These are phyloP conservation scores for Microchrysa polita DNA, from an alignment of 2,888 invertebrate genomes.

Conservation along the genomic window DNA sequence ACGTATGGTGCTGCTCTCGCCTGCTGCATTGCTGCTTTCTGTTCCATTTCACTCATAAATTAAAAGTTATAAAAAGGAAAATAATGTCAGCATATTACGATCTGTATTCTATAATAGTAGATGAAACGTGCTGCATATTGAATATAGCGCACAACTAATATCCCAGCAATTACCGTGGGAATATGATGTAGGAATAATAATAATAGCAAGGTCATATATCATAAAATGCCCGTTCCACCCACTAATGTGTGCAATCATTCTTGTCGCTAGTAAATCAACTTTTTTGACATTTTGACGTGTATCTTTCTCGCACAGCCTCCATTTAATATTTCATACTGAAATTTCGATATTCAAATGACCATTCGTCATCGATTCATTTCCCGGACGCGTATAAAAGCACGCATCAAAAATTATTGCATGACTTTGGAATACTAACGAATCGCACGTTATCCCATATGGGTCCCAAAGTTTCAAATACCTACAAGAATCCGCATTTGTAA, in stretches of 20 bases:
- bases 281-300: constrained; percentile 8
- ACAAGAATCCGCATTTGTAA: not conserved
- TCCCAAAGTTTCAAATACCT: not conserved
- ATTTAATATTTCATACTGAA: not conserved
- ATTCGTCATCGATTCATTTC: constrained; percentile 37
- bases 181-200: no score
- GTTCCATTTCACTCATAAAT: no score
- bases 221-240: not conserved
- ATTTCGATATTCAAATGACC: constrained; percentile 43
- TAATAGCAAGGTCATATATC: not conserved
- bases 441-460: constrained; percentile 5
- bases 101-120: no score
- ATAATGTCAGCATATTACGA: no score
- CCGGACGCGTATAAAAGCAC: constrained; percentile 8
- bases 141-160: no score
- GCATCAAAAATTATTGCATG: constrained; percentile 33
- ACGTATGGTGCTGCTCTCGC: no score
- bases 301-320: not conserved
- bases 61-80: no score
- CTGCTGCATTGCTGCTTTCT: no score
- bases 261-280: constrained; percentile 8
- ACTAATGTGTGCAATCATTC: constrained; percentile 5
- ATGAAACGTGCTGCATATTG: no score
- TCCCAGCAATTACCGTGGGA: not conserved
- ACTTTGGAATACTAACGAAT: constrained; percentile 34